Percentiles rank a stretch among this genome's conserved stretches.
Evolutionary conservation across 2,888 invertebrate genomes (phyloP).

Genomic region (Dolichopus griseipennis): DNA sequence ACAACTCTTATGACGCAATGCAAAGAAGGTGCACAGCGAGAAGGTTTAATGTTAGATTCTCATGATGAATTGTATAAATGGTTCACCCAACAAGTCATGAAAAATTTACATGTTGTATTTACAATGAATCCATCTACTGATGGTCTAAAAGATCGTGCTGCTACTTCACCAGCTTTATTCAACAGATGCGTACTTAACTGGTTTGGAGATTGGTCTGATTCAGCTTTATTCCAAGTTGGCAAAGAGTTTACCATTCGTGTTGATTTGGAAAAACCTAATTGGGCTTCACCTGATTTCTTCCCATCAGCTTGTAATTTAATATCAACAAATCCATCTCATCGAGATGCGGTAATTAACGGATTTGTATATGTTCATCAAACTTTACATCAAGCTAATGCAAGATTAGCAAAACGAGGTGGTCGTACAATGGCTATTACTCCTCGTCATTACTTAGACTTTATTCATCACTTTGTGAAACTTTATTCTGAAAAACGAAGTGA

Average conservation of each 20-base stretch:
- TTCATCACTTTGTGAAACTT: constrained; percentile 96
- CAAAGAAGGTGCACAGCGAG: constrained; percentile 96
- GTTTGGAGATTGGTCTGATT: constrained; percentile 99
- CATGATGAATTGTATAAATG: constrained; percentile 98
- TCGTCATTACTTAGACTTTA: constrained; percentile 95
- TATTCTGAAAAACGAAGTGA: constrained; percentile 97
- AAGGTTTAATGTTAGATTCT: constrained; percentile 96
- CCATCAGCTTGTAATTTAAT: constrained; percentile 76
- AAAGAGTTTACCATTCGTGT: constrained; percentile 93
- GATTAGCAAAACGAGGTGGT: constrained; percentile 84
- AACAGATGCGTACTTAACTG: constrained; percentile 98
- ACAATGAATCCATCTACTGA: constrained; percentile 99
- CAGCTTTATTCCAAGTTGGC: constrained; percentile 89
- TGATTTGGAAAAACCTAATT: constrained; percentile 81
- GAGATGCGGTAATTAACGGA: constrained; percentile 97
- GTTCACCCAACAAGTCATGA: constrained; percentile 99
- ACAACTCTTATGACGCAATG: constrained; percentile 99
- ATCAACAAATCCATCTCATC: constrained; percentile 66
- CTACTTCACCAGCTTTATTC: constrained; percentile 97
- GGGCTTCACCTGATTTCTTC: constrained; percentile 83
- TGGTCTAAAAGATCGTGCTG: constrained; percentile 94
- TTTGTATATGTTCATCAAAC: constrained; percentile 98
- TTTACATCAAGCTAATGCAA: constrained; percentile 85
- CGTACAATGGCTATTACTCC: constrained; percentile 97
- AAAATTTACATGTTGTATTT: constrained; percentile 98